These are phyloP conservation scores for Microtus oregoni DNA, from an alignment of 2,113 vertebrate genomes.

Conservation along the genomic window DNA sequence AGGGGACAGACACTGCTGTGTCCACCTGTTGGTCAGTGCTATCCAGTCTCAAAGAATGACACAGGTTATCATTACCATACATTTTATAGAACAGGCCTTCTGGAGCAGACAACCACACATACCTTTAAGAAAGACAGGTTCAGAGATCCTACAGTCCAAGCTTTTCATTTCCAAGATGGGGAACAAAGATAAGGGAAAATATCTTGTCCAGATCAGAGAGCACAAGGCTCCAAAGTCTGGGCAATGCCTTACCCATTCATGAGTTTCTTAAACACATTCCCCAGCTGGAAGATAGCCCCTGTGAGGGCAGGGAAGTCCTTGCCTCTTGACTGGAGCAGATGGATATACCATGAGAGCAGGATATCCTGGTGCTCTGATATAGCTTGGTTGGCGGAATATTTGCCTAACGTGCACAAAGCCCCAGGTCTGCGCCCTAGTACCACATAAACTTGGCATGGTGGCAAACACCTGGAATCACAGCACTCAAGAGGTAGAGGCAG, in stretches of 20 bases:
- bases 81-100: neutral
- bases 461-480: neutral
- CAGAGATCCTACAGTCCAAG: neutral
- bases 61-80: accelerated
- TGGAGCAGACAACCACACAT: neutral
- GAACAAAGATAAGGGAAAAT: neutral
- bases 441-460: neutral
- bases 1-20: neutral
- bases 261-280: neutral
- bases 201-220: neutral
- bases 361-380: neutral
- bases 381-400: neutral
- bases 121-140: neutral
- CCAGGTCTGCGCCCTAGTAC: neutral
- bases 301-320: neutral
- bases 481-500: neutral
- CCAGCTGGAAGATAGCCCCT: neutral
- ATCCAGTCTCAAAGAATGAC: neutral
- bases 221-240: neutral
- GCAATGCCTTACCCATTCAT: neutral
- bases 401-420: neutral
- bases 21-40: neutral
- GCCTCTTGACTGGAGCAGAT: neutral
- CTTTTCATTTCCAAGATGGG: neutral
- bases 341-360: accelerated